Evolutionary conservation across 2,113 vertebrate species (phyloP).

Genomic region (zebrafish (Danio rerio)): DNA sequence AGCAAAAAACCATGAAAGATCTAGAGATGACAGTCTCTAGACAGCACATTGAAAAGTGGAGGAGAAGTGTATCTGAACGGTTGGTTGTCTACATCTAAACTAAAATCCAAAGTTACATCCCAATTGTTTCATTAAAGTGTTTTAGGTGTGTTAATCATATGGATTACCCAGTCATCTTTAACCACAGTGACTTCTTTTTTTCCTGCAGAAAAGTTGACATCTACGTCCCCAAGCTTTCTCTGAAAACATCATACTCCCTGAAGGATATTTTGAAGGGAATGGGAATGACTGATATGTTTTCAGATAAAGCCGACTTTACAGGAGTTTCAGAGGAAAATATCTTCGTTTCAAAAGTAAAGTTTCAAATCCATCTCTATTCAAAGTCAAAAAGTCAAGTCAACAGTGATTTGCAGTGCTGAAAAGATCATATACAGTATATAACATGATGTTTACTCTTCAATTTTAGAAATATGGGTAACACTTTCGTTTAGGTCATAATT

Average conservation of each 20-base stretch:
- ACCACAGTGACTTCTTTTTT: not conserved
- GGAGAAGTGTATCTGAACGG: not conserved
- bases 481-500: no score
- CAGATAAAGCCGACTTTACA: slow-evolving; percentile 74
- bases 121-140: no score
- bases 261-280: slow-evolving; percentile 71
- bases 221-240: slow-evolving; percentile 81
- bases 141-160: no score
- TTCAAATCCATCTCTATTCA: not conserved
- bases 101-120: not conserved
- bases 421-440: no score
- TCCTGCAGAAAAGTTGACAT: slow-evolving; percentile 66
- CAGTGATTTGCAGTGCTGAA: no score
- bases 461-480: no score
- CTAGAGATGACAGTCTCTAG: slow-evolving; percentile 63
- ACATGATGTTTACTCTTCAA: no score
- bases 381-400: not conserved
- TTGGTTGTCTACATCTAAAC: not conserved
- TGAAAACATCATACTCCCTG: slow-evolving; percentile 77
- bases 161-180: no score
- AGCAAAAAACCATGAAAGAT: slow-evolving; percentile 49
- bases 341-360: slow-evolving; percentile 77
- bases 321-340: slow-evolving; percentile 73
- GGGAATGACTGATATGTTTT: slow-evolving; percentile 83
- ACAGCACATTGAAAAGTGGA: slow-evolving; percentile 16